Base-by-base conservation (phyloP, 2,888 invertebrate species). In the Carterocephalus palaemon region DNA sequence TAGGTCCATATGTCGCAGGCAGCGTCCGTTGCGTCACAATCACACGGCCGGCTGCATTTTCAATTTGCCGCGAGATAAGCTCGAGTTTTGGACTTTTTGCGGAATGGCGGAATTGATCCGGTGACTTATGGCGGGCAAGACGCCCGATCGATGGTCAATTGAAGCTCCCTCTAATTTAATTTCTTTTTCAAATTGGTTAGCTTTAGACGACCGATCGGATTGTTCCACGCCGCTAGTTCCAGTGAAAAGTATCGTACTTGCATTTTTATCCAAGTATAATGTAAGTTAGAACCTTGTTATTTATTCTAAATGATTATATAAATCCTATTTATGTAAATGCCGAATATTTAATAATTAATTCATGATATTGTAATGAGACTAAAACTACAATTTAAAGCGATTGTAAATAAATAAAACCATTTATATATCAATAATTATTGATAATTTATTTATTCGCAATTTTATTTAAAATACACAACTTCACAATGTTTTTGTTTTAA, bases 361-460 rank as follows among this genome's bases (percentile, higher is more conserved):
- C n/a, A n/a, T n/a, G n/a, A n/a, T n/a, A n/a, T n/a, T 19, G 19
- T 19, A 3, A 19, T 19, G 3, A 6, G 6, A 19, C 19, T 19
- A 6, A 19, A 19, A 4, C 6, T 20, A 9, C 8, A 13, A 31
- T 16, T 8, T 12, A 3, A 17, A 10, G 22, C 6, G 19, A n/a
- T 17, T n/a, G 3, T n/a, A 12, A 36, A 38, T 19, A 10, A 43
- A 36, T 36, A 12, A 46, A 33, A 39, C 26, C 26, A 39, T 19
- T 64, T 62, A 75, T 81, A 83, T 85, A 85, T 85, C 85, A 85
- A 83, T 86, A 82, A 81, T 52, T 62, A 62, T 62, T 84, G 84
- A 86, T 85, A 84, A 83, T 85, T 86, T 86, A 86, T 85, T 86
- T 86, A 86, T 84, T 86, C 82, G 85, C 85, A 85, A 84, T 84